Base-by-base conservation (phyloP, 2,113 vertebrate species). In the Gasterosteus aculeatus region DNA sequence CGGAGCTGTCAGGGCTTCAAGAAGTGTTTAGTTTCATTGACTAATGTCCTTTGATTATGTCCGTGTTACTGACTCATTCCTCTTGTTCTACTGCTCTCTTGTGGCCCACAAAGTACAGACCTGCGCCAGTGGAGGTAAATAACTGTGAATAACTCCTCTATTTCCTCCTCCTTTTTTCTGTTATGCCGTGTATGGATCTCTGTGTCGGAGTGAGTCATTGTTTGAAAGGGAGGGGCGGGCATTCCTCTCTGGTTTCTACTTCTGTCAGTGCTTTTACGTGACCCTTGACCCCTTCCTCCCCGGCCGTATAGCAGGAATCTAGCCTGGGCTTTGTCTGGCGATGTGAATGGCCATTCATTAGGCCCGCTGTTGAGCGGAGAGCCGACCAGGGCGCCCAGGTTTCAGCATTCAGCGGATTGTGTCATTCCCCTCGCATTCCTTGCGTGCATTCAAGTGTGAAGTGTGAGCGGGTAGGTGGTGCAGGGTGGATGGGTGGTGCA, bases 331-430 rank as follows among this genome's bases (percentile, higher is more conserved):
- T 89, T 90, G 84, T 91, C 82, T 72, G 69, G 11, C 38, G 35
- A 70, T 81, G 84, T 93, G 91, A 93, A 93, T 88, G 86, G 79
- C 84, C 83, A 90, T 93, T 93, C 92, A 92, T 91, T 83, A 89
- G 72, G 64, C 69, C 72, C 70, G 85, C 72, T 83, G 88, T 84
- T 22, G 84, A 74, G 87, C 78, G 62, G 77, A 77, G 82, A 87
- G 85, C 47, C 14, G 77, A 75, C 81, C 74, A 68, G 77, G 70
- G 83, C 72, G 35, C 67, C 82, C 88, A 83, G 89, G 69, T 81
- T 87, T 87, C 66, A 86, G 75, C 62, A 46, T 81, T 86, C 70
- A 67, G 57, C 53, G 76, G 89, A 82, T 87, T 89, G 87, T 92
- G 87, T 89, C 91, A 87, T 90, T 85, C 84, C 86, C 61, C 87